Conservation (phyloP, 2,888 invertebrate genomes). For the Lasioglossum figueresi region DNA sequence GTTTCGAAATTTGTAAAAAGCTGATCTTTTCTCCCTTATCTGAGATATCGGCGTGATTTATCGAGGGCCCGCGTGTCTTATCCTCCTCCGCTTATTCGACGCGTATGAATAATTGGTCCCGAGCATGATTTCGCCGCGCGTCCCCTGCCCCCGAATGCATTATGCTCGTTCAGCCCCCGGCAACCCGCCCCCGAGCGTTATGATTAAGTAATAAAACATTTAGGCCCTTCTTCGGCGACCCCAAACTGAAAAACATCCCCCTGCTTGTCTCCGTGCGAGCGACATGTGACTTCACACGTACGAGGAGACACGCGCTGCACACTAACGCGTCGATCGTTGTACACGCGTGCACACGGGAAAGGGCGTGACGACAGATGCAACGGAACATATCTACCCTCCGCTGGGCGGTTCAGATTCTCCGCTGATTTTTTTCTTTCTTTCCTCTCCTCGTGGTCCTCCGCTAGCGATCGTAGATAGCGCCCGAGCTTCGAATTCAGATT, state of each 20-base stretch:
- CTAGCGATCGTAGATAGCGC: slow-evolving; percentile 64
- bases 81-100: slow-evolving; percentile 42
- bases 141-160: slow-evolving; percentile 64
- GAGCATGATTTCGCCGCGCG: slow-evolving; percentile 63
- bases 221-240: slow-evolving; percentile 74
- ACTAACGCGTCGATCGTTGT: slow-evolving; percentile 11
- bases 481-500: slow-evolving; percentile 52
- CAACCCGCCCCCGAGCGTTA: slow-evolving; percentile 75
- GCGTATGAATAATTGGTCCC: slow-evolving; percentile 75
- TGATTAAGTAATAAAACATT: slow-evolving; percentile 84
- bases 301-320: slow-evolving; percentile 32
- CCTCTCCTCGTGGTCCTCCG: slow-evolving; percentile 46
- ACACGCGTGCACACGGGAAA: slow-evolving; percentile 66
- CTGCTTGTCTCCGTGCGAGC: slow-evolving; percentile 54
- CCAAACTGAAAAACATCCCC: slow-evolving; percentile 79
- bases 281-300: slow-evolving; percentile 74
- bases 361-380: slow-evolving; percentile 84
- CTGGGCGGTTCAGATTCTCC: slow-evolving; percentile 77
- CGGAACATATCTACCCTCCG: slow-evolving; percentile 80
- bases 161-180: slow-evolving; percentile 53
- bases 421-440: slow-evolving; percentile 76
- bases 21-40: slow-evolving; percentile 7
- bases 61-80: slow-evolving; percentile 41
- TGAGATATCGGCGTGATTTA: slow-evolving; percentile 52
- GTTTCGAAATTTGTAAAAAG: not conserved